A percentile compares a stretch with the other conserved stretches of the same genome.
Evolutionary conservation across 2,113 vertebrate species (phyloP).

Genomic region (Sinocyclocheilus anophthalmus): DNA sequence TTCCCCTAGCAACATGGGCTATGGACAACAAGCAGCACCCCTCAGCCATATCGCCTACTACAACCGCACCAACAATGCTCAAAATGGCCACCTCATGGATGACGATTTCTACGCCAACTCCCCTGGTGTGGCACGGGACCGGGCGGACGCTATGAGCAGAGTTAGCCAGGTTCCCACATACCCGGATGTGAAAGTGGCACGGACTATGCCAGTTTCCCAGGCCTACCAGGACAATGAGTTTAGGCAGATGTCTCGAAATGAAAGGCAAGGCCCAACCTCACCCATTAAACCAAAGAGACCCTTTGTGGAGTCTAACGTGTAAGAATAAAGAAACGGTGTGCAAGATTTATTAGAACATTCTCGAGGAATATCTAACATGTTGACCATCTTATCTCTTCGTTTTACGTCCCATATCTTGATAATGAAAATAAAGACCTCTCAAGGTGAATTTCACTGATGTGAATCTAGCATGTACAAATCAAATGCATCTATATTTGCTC

Average conservation of each 20-base stretch:
- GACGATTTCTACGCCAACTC: slow-evolving; percentile 83
- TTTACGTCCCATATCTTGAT: slow-evolving; percentile 4
- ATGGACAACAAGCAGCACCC: slow-evolving; percentile 70
- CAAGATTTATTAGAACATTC: slow-evolving; percentile 14
- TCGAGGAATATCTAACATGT: slow-evolving; percentile 1
- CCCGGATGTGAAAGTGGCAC: slow-evolving; percentile 88
- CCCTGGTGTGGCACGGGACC: slow-evolving; percentile 73
- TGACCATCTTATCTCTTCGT: not conserved
- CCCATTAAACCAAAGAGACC: slow-evolving; percentile 99
- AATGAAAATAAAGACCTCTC: slow-evolving; percentile 24
- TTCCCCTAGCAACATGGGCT: slow-evolving; percentile 80
- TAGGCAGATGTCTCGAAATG: slow-evolving; percentile 83
- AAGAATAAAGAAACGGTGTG: slow-evolving; percentile 30
- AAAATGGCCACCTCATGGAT: slow-evolving; percentile 89
- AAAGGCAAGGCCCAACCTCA: slow-evolving; percentile 87
- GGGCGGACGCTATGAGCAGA: slow-evolving; percentile 80
- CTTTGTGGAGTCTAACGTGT: slow-evolving; percentile 98
- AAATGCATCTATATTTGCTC: slow-evolving; percentile 13
- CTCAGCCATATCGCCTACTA: slow-evolving; percentile 93
- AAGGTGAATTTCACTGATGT: not conserved
- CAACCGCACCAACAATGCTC: slow-evolving; percentile 99
- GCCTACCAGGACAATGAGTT: slow-evolving; percentile 91
- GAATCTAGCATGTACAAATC: not conserved
- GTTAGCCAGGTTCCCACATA: slow-evolving; percentile 88
- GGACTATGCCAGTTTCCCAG: slow-evolving; percentile 89